Evolutionary conservation across 1,140 invertebrate genomes (phyloP).

Genomic region (Ladona fulva): DNA sequence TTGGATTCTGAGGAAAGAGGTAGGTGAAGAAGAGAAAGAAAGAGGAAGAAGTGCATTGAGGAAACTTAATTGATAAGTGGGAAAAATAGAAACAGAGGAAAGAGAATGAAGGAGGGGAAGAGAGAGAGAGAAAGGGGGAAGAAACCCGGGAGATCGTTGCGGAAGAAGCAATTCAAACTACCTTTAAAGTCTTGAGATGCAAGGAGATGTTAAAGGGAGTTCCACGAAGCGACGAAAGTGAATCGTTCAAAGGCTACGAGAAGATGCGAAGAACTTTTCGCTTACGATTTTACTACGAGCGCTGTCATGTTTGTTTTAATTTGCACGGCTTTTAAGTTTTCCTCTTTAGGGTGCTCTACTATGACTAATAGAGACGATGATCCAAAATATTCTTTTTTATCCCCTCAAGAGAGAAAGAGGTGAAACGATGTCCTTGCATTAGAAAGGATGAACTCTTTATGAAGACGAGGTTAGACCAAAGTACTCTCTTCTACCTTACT

Average conservation of each 20-base stretch:
- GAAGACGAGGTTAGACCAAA: too few relatives aligned
- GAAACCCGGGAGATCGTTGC: background rate
- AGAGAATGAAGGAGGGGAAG: background rate
- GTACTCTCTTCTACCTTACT: too few relatives aligned
- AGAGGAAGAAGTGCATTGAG: too few relatives aligned
- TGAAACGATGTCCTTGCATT: too few relatives aligned
- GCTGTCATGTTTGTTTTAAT: background rate
- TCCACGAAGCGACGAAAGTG: background rate
- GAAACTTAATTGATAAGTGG: too few relatives aligned
- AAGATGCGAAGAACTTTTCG: background rate
- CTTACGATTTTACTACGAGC: background rate
- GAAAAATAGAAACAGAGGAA: background rate
- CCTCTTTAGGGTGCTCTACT: too few relatives aligned
- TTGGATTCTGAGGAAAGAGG: too few relatives aligned
- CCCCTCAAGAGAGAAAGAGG: too few relatives aligned
- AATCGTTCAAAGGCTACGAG: background rate
- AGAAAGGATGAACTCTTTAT: too few relatives aligned
- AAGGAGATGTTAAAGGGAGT: background rate
- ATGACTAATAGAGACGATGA: too few relatives aligned
- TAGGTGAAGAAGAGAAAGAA: too few relatives aligned
- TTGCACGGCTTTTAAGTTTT: background rate
- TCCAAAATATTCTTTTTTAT: too few relatives aligned
- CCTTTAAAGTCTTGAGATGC: background rate
- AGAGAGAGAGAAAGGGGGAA: background rate
- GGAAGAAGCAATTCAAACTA: background rate